These are phyloP conservation scores for Oreotrochilus melanogaster DNA, from an alignment of 2,113 vertebrate species.

Conservation along the genomic window DNA sequence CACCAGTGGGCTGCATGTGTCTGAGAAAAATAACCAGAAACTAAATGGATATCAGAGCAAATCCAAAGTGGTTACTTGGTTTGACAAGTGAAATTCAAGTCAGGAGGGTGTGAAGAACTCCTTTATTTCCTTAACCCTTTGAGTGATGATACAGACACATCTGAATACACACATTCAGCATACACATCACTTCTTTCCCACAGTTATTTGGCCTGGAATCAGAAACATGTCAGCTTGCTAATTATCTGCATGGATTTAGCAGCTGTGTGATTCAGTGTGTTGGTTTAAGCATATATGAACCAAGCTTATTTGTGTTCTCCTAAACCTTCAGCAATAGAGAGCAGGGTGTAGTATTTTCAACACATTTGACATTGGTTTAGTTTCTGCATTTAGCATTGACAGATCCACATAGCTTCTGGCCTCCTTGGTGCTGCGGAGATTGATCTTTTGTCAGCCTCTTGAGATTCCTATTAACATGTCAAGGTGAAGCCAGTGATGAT, in stretches of 20 bases:
- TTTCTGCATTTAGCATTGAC: background rate
- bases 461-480: background rate
- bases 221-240: background rate
- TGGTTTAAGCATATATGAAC: background rate
- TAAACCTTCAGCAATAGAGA: background rate
- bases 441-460: background rate
- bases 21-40: background rate
- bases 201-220: background rate
- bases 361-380: background rate
- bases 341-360: background rate
- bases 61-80: background rate
- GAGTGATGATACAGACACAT: background rate
- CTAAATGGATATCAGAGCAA: background rate
- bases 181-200: background rate
- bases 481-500: background rate
- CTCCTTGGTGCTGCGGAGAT: background rate
- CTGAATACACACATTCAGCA: background rate
- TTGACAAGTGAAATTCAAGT: background rate
- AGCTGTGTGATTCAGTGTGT: background rate
- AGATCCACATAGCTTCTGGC: background rate
- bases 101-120: background rate
- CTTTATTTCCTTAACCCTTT: background rate
- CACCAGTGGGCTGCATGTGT: background rate
- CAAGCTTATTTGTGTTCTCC: background rate
- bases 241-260: background rate